Conservation (phyloP, 2,797 vertebrate species). For the Esox masquinongy region DNA sequence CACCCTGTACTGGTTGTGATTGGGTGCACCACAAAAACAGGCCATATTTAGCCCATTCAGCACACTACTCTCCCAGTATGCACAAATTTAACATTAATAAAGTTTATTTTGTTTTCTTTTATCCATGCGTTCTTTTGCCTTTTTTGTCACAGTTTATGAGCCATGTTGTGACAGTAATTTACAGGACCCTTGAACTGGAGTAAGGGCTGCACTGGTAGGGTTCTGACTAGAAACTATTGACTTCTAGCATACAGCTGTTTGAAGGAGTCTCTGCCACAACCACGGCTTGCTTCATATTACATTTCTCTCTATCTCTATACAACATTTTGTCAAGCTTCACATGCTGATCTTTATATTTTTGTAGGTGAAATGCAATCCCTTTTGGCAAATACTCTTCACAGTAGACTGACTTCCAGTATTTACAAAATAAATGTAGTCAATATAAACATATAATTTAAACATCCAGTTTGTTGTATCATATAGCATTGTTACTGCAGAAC, state of each 20-base stretch:
- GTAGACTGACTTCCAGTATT: no score
- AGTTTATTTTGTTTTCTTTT: neutral
- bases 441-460: no score
- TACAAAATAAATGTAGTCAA: no score
- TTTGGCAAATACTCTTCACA: neutral
- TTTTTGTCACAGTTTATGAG: no score
- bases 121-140: no score
- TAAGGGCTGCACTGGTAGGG: conserved; percentile 43
- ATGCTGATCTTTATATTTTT: conserved; percentile 1
- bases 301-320: neutral
- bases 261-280: conserved; percentile 20
- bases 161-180: conserved; percentile 19
- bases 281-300: no score
- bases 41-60: no score
- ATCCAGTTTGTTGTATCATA: no score
- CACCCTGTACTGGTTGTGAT: no score
- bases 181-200: conserved; percentile 30
- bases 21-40: no score
- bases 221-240: conserved; percentile 46
- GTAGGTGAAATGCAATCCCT: conserved; percentile 6
- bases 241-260: conserved; percentile 39
- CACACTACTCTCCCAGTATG: no score
- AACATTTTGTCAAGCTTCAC: neutral
- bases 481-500: neutral
- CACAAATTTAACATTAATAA: no score